A percentile compares a stretch with the other conserved stretches of the same genome.
phyloP scores from a whole-genome alignment of 1,140 invertebrate species.

The Tetramorium parvispinum region DNA sequence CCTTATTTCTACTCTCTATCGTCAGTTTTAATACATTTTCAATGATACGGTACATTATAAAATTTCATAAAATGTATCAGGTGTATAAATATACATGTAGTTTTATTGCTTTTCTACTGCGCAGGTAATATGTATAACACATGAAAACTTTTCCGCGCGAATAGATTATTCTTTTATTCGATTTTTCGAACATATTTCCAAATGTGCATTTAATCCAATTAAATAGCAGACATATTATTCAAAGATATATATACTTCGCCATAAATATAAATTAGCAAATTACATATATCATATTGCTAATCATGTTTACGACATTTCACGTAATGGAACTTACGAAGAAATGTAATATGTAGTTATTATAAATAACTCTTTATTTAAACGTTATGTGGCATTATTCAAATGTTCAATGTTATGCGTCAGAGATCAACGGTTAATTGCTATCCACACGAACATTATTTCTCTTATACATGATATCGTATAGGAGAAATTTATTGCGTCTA shows the following conservation, averaged over 20 bases:
- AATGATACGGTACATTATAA: not conserved
- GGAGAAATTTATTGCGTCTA: not conserved
- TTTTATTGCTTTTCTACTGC: not conserved
- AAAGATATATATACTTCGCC: not conserved
- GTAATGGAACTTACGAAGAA: not conserved
- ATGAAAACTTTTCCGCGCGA: not conserved
- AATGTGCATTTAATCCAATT: not conserved
- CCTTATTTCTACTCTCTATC: not conserved
- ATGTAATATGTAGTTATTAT: not conserved
- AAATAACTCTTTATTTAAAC: not conserved
- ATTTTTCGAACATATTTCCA: not conserved
- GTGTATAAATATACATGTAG: not conserved
- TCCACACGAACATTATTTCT: not conserved
- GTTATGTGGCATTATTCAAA: not conserved
- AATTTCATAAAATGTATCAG: not conserved
- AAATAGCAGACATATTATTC: not conserved
- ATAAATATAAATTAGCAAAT: not conserved
- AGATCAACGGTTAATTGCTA: not conserved
- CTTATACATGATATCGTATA: not conserved
- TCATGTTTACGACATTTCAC: not conserved
- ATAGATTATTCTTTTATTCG: not conserved
- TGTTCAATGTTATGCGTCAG: not conserved
- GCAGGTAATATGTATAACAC: not conserved
- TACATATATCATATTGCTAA: not conserved
- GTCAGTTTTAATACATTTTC: slow-evolving; percentile 8